These are phyloP conservation scores for Hemitrygon akajei DNA, from an alignment of 2,797 vertebrate species.

Conservation along the genomic window DNA sequence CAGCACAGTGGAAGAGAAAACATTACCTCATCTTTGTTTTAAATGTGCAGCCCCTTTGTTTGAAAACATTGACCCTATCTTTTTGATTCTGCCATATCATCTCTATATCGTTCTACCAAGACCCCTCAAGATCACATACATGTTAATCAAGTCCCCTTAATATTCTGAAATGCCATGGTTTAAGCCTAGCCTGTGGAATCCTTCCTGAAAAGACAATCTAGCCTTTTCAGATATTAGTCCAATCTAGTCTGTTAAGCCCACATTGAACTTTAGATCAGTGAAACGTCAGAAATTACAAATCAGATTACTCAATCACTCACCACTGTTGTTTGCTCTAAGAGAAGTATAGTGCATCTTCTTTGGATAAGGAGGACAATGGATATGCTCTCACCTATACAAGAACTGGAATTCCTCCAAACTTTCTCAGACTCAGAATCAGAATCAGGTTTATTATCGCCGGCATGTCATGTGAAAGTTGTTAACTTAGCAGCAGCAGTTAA, in stretches of 20 bases:
- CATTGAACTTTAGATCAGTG: no score
- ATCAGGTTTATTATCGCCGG: no score
- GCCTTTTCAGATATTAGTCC: no score
- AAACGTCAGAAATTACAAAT: background rate
- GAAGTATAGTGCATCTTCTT: background rate
- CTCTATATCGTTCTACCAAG: background rate
- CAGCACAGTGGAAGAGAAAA: no score
- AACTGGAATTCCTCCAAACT: no score
- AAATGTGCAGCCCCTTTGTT: background rate
- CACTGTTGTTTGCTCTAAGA: background rate
- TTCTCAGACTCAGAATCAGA: no score
- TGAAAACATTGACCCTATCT: background rate
- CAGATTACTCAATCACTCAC: background rate
- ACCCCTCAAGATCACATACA: background rate
- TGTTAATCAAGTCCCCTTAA: background rate
- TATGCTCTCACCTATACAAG: background rate
- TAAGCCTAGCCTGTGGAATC: no score
- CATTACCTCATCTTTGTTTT: background rate
- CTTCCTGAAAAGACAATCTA: no score
- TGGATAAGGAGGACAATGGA: background rate
- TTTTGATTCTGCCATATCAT: background rate
- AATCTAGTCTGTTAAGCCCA: no score
- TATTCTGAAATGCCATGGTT: background rate
- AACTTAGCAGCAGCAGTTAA: no score
- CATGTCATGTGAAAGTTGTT: no score